Evolutionary conservation across 2,113 vertebrate genomes (phyloP), one percentile per base, ranked within the genome.

Genomic region (Tragelaphus imberbis): DNA sequence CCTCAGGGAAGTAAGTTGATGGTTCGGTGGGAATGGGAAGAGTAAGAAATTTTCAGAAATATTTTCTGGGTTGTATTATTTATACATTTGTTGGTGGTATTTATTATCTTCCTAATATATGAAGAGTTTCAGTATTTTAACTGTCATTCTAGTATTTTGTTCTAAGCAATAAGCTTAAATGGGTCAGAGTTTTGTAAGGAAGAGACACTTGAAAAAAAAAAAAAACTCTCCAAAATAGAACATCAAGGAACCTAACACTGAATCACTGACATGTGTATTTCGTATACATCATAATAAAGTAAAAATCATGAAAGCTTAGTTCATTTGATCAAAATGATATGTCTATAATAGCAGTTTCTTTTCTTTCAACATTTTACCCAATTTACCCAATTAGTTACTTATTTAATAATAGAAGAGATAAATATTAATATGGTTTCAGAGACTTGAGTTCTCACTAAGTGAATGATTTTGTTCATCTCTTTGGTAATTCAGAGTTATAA

Each of bases 51-150:
- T 65, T 96, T 90, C 33, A 92, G 81, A 97, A 95, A 95, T 94
- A 75, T 95, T 71, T 95, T 79, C 84, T 90, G 55, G 30, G 30
- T 84, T 98, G 63, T 92, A 94, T 97, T 93, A 96, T 95, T 98
- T 96, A 94, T 84, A 65, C 95, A 90, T 82, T 90, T 92, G 91
- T 84, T 89, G 79, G 33, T 96, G 19, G 44, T 33, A 81, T 96
- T 96, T 97, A 90, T 95, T 96, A 77, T 85, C 49, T 90, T 97
- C 44, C 68, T 44, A 95, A 49, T 47, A 81, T 13, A 92, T 33
- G 44, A 86, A 77, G 58, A 95, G 27, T 95, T 95, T 94, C 68
- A 87, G 16, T 89, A 91, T 88, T 92, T 92, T 84, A 88, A 84
- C 55, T 85, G 89, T 85, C 53, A 77, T 95, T 81, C 47, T 97